phyloP scores from a whole-genome alignment of 1,140 invertebrate genomes.

The Leptopilina boulardi region DNA sequence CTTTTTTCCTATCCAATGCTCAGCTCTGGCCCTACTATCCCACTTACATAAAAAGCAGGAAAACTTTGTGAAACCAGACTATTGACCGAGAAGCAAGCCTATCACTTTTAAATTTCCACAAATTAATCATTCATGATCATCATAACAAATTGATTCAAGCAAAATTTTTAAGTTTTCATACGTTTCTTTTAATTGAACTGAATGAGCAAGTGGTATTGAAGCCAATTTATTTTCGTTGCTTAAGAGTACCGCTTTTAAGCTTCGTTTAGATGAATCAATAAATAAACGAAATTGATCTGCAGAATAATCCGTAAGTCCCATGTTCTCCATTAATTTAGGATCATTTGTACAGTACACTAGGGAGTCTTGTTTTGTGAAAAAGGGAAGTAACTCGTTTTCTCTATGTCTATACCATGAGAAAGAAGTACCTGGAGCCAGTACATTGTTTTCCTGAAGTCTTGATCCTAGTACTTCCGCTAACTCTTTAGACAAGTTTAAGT shows the following conservation, averaged over 20 bases:
- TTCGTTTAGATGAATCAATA: slow-evolving; percentile 52
- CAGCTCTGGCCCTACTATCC: not conserved
- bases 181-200: slow-evolving; percentile 46
- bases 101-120: slow-evolving; percentile 24
- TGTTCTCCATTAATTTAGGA: slow-evolving; percentile 31
- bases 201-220: slow-evolving; percentile 52
- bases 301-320: slow-evolving; percentile 23
- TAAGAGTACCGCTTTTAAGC: slow-evolving; percentile 54
- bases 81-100: not conserved
- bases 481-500: slow-evolving; percentile 62
- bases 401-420: slow-evolving; percentile 36
- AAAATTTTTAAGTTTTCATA: slow-evolving; percentile 41
- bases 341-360: slow-evolving; percentile 43
- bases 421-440: slow-evolving; percentile 29
- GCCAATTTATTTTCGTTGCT: slow-evolving; percentile 54
- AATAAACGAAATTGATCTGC: slow-evolving; percentile 55
- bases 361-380: slow-evolving; percentile 39
- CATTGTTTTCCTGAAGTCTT: slow-evolving; percentile 51
- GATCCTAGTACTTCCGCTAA: slow-evolving; percentile 62
- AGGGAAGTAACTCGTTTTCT: slow-evolving; percentile 41
- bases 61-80: slow-evolving; percentile 1
- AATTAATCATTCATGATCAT: slow-evolving; percentile 7
- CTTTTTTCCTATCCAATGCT: not conserved
- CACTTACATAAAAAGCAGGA: slow-evolving; percentile 29
- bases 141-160: not conserved